Evolutionary conservation across 2,888 invertebrate genomes (phyloP), one percentile per base, ranked within the genome.

Genomic region (Tuta absoluta): DNA sequence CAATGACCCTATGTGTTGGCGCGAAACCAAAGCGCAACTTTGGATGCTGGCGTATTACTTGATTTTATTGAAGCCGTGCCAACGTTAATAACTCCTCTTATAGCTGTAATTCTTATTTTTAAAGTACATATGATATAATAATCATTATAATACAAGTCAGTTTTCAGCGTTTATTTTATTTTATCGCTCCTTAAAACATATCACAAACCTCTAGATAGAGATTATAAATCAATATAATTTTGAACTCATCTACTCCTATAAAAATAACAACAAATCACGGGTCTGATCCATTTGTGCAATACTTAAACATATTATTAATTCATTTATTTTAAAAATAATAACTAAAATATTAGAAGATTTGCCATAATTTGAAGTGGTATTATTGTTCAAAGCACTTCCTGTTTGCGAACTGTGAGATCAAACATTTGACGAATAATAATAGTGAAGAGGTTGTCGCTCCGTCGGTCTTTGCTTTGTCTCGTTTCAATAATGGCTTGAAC

Each of bases 1-100:
- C 80, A 73, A 68, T 71, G 78, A 81, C 78, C 80, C 63, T 61
- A 72, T 73, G 75, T 80, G 56, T 81, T 78, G 80, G 80, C 77
- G 79, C 75, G 77, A 79, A 76, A 75, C 74, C 74, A 72, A 17
- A 56, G 33, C 24, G n/a, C 4, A 33, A 10, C 33, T 33, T 33
- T 33, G 8, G 56, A 2, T n/a, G 33, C 28, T 8, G 24, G 53
- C n/a, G 14, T 17, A 49, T 21, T n/a, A 33, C 56, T 56, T 17
- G 3, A 17, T 56, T 24, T 56, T 56, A 56, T 71, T 74, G 73
- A 76, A 78, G 79, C 68, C 80, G 77, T 78, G 79, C 68, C 80
- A 78, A 8, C 14, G 21, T 38, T 60, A n/a, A 19, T 59, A 21
- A 41, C 12, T 33, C 19, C 41, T 14, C 10, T 21, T 14, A 10